phyloP scores from a whole-genome alignment of 1,140 invertebrate genomes.

The Varroa destructor region DNA sequence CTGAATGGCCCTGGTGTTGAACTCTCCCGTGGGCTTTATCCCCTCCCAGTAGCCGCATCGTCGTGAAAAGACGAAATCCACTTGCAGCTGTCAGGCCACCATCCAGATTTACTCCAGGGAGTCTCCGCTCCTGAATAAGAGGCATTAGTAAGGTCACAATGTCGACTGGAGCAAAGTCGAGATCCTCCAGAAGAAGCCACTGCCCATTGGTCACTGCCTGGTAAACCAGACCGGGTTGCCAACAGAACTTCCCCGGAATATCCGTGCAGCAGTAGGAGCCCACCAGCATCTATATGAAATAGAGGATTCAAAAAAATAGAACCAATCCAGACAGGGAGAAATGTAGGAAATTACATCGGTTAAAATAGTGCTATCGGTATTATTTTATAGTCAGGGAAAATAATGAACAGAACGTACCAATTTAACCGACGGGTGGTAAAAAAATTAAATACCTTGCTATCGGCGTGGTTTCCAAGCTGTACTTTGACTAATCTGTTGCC shows the following conservation, averaged over 20 bases:
- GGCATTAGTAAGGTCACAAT: conserved; percentile 72
- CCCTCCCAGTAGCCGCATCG: neutral
- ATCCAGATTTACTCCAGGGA: conserved; percentile 38
- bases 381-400: no score
- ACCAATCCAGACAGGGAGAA: neutral
- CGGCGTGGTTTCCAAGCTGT: conserved; percentile 93
- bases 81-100: conserved; percentile 30
- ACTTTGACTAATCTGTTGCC: conserved; percentile 59
- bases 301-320: conserved; percentile 5
- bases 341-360: neutral
- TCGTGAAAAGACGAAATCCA: conserved; percentile 5
- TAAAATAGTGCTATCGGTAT: no score
- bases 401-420: neutral
- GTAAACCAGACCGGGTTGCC: conserved; percentile 79
- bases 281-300: conserved; percentile 53
- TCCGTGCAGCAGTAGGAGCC: conserved; percentile 92
- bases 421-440: no score
- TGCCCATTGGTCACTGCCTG: conserved; percentile 71
- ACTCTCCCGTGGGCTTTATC: neutral
- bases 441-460: conserved; percentile 55
- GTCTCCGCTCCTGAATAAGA: conserved; percentile 64
- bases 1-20: neutral
- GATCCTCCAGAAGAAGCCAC: conserved; percentile 90
- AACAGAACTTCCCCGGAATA: conserved; percentile 89
- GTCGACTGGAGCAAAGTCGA: conserved; percentile 82